Evolutionary conservation across 1,140 invertebrate species (phyloP), one percentile per base, ranked within the genome.

Genomic region (Lysiphlebus fabarum): DNA sequence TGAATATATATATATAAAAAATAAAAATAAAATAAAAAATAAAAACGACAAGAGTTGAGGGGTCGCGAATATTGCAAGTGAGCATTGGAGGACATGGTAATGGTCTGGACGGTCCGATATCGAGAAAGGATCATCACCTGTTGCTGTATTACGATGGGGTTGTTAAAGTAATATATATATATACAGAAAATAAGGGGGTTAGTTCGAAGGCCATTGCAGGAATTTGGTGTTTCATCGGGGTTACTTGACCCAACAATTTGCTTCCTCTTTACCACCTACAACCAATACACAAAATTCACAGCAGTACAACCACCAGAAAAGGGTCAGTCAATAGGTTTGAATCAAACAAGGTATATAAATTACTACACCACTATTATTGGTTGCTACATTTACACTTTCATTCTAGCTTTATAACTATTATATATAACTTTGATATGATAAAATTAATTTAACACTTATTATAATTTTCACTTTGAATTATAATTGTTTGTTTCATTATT

Each of bases 61-160:
- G 42, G 43, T 41, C 17, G 10, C 65, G 1, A 26, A 26, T 26
- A 26, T 26, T 26, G 17, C 17, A 26, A 26, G 17, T 26, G 17
- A 71, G 62, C 69, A 65, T 57, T 68, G 71, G 70, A 63, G 66
- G 68, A 58, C 48, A 67, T 60, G 67, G 66, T 66, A 61, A 61
- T 61, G 69, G 62, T 62, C 66, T 66, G 68, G 68, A 69, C 69
- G 68, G 67, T 70, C 70, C 70, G 75, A 78, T 79, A 79, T 78
- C 72, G 77, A 72, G 74, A 78, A 77, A 73, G 76, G 69, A 78
- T 78, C 76, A 77, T 79, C 77, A 79, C 77, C 77, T 79, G 77
- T 79, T 79, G 77, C 77, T 72, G 61, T 45, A 61, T 64, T 75
- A 74, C 71, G 75, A 75, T 76, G 75, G 76, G 76, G 77, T 77